Conservation (phyloP, 30 jellyfish, hydroid and myxozoan species). For the Hydractinia symbiolongicarpus region DNA sequence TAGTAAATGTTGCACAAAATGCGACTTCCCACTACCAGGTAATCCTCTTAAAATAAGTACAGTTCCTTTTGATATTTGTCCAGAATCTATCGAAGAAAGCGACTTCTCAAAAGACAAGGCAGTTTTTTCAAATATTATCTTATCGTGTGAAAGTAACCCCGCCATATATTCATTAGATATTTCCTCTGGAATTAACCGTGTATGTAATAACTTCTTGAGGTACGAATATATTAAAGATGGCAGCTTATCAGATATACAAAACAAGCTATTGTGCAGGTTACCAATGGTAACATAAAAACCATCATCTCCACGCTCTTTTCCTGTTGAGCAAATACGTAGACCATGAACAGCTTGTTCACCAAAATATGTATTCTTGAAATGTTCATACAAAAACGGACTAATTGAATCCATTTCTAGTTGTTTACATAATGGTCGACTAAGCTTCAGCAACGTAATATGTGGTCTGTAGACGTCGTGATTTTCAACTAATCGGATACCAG, state of each 20-base stretch:
- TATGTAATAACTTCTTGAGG: conserved; percentile 32
- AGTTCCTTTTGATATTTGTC: not conserved
- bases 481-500: conserved; percentile 68
- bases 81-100: not conserved
- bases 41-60: conserved; percentile 85
- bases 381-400: conserved; percentile 46
- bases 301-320: conserved; percentile 65
- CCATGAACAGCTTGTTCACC: conserved; percentile 64
- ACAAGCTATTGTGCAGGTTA: conserved; percentile 30
- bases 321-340: conserved; percentile 67
- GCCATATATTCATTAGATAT: conserved; percentile 37
- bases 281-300: conserved; percentile 70
- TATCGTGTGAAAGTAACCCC: conserved; percentile 42
- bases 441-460: conserved; percentile 74
- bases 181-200: conserved; percentile 49
- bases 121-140: conserved; percentile 37
- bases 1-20: conserved; percentile 11
- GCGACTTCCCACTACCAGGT: conserved; percentile 96
- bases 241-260: conserved; percentile 52
- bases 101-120: conserved; percentile 24
- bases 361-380: conserved; percentile 27
- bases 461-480: conserved; percentile 74
- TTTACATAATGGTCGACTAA: conserved; percentile 71
- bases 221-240: conserved; percentile 32
- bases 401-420: conserved; percentile 25